A percentile compares a stretch with the other conserved stretches of the same genome.
phyloP scores from a whole-genome alignment of 2,888 invertebrate species.

The Agrochola litura region DNA sequence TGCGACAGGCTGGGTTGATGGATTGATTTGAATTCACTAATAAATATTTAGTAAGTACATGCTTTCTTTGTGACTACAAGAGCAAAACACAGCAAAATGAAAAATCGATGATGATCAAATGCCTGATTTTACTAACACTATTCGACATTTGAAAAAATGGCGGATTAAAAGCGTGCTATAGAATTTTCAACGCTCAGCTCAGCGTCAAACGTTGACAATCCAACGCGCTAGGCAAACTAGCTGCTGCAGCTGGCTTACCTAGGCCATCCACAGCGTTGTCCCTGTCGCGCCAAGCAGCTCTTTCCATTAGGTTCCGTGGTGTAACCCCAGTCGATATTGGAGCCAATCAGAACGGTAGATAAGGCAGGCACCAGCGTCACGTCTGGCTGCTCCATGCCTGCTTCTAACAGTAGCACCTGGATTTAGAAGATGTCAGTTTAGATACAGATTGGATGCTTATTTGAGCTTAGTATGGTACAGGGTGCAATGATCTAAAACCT shows the following conservation, averaged over 20 bases:
- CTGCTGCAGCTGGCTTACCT: conserved; percentile 67
- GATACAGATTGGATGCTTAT: not conserved
- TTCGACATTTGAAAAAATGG: not conserved
- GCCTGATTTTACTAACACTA: not conserved
- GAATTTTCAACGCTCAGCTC: not conserved
- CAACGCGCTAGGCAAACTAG: not conserved
- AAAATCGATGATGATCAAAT: not conserved
- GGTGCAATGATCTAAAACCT: not conserved
- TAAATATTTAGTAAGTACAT: not conserved
- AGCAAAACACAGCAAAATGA: not conserved
- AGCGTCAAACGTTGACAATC: not conserved
- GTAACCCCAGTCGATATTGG: conserved; percentile 93
- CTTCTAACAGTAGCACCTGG: conserved; percentile 92
- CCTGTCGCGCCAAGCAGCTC: conserved; percentile 89
- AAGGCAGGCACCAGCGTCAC: conserved; percentile 91
- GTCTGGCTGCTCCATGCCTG: conserved; percentile 92
- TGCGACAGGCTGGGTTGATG: not conserved
- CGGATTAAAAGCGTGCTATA: not conserved
- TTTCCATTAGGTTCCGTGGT: conserved; percentile 90
- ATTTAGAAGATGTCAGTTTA: not conserved
- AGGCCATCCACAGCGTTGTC: conserved; percentile 90
- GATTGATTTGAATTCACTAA: not conserved
- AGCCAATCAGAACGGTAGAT: conserved; percentile 88
- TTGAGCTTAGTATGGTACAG: not conserved
- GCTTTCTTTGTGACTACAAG: not conserved